These are phyloP conservation scores for Manis crassicaudata DNA, from an alignment of 2,797 vertebrate genomes.

Conservation along the genomic window DNA sequence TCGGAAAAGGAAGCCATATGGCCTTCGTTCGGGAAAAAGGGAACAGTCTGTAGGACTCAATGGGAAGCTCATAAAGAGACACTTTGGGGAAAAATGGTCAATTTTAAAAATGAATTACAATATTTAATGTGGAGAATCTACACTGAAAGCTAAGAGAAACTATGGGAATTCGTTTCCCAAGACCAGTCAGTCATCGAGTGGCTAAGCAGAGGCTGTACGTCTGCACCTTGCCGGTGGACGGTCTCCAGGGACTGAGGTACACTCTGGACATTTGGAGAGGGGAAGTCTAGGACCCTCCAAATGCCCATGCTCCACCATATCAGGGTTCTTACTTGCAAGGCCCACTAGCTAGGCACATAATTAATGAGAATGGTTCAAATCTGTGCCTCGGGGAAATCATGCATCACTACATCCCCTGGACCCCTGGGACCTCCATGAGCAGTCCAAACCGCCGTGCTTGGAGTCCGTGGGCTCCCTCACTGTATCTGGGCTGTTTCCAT, in stretches of 20 bases:
- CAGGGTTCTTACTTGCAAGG: background rate
- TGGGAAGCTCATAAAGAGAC: slow-evolving; percentile 26
- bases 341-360: background rate
- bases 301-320: background rate
- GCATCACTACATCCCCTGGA: background rate
- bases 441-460: background rate
- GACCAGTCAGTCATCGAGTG: background rate
- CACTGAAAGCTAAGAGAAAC: background rate
- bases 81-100: background rate
- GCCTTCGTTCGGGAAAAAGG: background rate
- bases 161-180: background rate
- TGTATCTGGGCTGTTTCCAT: background rate
- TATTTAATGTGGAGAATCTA: background rate
- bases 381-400: background rate
- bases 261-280: background rate
- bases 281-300: background rate
- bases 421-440: background rate
- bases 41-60: background rate
- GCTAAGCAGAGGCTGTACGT: background rate
- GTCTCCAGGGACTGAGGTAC: background rate
- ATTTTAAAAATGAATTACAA: slow-evolving; percentile 1
- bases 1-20: background rate
- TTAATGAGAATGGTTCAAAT: background rate
- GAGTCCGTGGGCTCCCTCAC: background rate
- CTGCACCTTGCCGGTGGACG: background rate